Conservation (phyloP, 2,797 vertebrate genomes). For the Acrocephalus scirpaceus region DNA sequence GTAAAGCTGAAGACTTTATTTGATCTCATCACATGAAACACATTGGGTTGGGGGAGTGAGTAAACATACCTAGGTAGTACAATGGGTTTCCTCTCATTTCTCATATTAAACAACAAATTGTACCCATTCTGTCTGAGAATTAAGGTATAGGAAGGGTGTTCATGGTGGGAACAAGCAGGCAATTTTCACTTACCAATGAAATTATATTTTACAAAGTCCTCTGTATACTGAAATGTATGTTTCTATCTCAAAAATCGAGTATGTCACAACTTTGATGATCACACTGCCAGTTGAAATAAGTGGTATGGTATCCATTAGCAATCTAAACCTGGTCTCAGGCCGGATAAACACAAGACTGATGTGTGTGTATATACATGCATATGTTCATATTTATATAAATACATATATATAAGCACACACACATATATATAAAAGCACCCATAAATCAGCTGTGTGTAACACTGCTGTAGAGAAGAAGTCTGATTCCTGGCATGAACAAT, state of each 20-base stretch:
- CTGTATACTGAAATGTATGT: not conserved
- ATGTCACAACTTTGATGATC: not conserved
- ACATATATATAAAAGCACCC: not conserved
- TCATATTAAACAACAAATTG: not conserved
- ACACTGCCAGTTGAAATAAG: not conserved
- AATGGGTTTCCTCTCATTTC: not conserved
- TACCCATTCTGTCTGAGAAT: not conserved
- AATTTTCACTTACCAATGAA: not conserved
- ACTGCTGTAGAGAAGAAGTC: not conserved
- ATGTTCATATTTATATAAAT: not conserved
- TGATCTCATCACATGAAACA: not conserved
- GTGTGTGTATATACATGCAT: not conserved
- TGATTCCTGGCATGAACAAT: not conserved
- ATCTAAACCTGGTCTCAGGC: not conserved
- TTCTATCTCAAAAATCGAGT: not conserved
- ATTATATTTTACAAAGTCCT: not conserved
- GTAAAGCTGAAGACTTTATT: not conserved
- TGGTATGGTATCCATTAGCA: not conserved
- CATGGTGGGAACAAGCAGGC: not conserved
- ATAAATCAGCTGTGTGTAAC: not conserved
- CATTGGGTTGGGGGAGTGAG: not conserved
- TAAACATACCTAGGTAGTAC: not conserved
- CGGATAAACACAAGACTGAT: not conserved
- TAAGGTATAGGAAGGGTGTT: not conserved
- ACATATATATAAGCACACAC: not conserved